These are phyloP conservation scores for Diarsia rubi DNA, from an alignment of 2,888 invertebrate species.

Conservation along the genomic window DNA sequence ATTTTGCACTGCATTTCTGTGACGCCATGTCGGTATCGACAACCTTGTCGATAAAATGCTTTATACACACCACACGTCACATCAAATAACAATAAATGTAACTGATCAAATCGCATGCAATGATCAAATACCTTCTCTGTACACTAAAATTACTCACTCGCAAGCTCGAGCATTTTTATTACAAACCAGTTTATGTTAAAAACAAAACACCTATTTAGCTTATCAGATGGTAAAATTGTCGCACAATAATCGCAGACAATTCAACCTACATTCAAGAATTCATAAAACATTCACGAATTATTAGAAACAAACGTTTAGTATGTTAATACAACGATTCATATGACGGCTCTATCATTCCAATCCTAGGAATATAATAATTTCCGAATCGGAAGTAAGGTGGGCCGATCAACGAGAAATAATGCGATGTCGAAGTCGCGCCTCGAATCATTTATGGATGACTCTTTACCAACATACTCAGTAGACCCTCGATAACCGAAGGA, in stretches of 20 bases:
- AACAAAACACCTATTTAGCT: constrained; percentile 51
- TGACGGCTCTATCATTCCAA: constrained; percentile 82
- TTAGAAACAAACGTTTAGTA: constrained; percentile 80
- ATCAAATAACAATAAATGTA: constrained; percentile 62
- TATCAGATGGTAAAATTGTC: constrained; percentile 59
- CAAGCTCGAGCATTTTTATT: constrained; percentile 44
- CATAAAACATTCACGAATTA: constrained; percentile 81
- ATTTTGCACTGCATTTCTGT: constrained; percentile 81
- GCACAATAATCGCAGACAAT: constrained; percentile 67
- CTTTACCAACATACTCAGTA: constrained; percentile 70
- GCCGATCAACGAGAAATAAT: constrained; percentile 88
- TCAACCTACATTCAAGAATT: constrained; percentile 79
- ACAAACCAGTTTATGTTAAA: constrained; percentile 47
- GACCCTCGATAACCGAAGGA: constrained; percentile 51
- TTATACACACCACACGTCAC: constrained; percentile 66
- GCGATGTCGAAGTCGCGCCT: constrained; percentile 87
- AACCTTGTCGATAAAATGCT: constrained; percentile 61
- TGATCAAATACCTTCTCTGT: constrained; percentile 42
- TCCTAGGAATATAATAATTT: constrained; percentile 88
- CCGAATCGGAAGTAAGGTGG: constrained; percentile 91
- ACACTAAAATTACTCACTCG: constrained; percentile 38
- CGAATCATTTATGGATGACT: constrained; percentile 87
- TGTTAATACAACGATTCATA: constrained; percentile 81
- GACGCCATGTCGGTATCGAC: constrained; percentile 67
- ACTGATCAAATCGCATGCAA: constrained; percentile 55